phyloP scores from a whole-genome alignment of 2,797 vertebrate species.

The Eremophila alpestris region DNA sequence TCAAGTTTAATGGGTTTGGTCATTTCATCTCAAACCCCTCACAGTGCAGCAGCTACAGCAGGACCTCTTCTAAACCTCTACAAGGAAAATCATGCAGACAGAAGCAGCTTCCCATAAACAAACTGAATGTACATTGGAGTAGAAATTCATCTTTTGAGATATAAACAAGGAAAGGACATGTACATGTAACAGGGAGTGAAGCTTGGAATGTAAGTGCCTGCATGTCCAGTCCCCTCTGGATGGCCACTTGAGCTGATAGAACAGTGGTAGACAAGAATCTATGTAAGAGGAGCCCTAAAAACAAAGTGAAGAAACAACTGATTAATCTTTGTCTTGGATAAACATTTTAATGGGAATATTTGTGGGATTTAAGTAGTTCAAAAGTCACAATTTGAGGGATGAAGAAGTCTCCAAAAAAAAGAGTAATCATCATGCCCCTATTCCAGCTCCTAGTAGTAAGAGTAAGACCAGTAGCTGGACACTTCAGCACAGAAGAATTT shows the following conservation, averaged over 20 bases:
- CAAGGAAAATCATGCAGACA: neutral
- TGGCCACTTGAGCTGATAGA: neutral
- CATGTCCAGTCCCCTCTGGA: neutral
- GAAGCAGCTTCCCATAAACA: constrained; percentile 20
- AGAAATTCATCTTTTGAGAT: neutral
- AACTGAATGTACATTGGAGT: neutral
- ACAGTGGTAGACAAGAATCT: neutral
- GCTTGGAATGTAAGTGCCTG: neutral
- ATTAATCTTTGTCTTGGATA: neutral
- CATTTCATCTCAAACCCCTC: neutral
- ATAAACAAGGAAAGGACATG: neutral
- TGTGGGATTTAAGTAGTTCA: neutral
- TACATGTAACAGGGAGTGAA: neutral
- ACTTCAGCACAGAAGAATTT: neutral
- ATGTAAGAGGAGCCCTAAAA: neutral
- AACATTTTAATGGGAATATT: constrained; percentile 10
- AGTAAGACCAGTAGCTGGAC: neutral
- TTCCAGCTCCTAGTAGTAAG: neutral
- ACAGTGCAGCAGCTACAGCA: neutral
- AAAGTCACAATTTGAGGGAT: neutral
- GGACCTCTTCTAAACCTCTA: neutral
- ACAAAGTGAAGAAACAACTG: neutral
- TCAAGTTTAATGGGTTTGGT: neutral
- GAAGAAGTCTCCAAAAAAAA: neutral
- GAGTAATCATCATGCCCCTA: neutral